Base-by-base conservation (phyloP, 2,113 vertebrate species). In the Passer domesticus region DNA sequence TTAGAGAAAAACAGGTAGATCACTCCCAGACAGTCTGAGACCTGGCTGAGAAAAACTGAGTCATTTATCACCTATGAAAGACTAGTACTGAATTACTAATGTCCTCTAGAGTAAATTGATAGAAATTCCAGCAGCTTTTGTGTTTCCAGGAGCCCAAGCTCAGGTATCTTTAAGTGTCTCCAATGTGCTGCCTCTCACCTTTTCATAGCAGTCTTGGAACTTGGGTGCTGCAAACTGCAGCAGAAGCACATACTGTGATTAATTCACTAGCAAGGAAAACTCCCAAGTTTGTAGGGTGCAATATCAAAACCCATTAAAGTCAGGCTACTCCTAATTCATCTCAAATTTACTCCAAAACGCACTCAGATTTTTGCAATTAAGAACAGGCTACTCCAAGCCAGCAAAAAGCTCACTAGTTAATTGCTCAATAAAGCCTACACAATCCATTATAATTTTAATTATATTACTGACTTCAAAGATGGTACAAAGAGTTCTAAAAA, bases 391-490 rank as follows among this genome's bases (percentile, higher is more conserved):
- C 56, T 72, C 56, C 43, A 73, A 66, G 64, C 28, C 35, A 74
- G 15, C 21, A 31, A 80, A 92, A 90, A 83, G 58, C 58, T 85
- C 63, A 50, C 59, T 80, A 64, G 75, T 69, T 63, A 87, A 60
- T 63, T 91, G 67, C 41, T 86, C 33, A 62, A 43, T 44, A 85
- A 94, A 93, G 63, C 53, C 83, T 59, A 83, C 59, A 47, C 27
- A 39, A 74, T 49, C 75, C 27, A 52, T 52, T 35, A 76, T 62
- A 41, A 85, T 62, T 94, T 92, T 59, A 80, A 94, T 91, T 89
- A 46, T n/a, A 77, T 74, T 66, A 79, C 62, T 83, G 82, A 52
- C 87, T 95, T 94, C 89, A 92, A 78, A 89, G 89, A 66, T 30
- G 1, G 6, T 35, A 76, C n/a, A 76, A 82, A 66, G n/a, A 82